Base-by-base conservation (phyloP, 2,888 invertebrate genomes). In the Tipula lateralis region DNA sequence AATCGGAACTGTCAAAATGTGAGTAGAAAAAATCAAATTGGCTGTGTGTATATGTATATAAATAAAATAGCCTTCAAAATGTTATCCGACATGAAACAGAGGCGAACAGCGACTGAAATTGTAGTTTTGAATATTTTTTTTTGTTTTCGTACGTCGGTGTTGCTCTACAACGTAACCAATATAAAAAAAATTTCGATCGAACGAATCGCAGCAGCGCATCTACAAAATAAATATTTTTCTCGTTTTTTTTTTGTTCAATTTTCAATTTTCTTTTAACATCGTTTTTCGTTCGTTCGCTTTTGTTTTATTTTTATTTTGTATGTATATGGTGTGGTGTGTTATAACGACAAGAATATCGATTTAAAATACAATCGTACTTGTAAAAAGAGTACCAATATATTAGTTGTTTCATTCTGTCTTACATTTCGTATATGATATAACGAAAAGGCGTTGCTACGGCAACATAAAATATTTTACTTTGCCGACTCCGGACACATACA, bases 21-120 rank as follows among this genome's bases (percentile, higher is more conserved):
- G 66, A 24, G 66, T 24, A 66, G 24, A 66, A 66, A 66, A 66
- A 66, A 7, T 66, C 24, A 66, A 66, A 66, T 24, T 66, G 19
- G 44, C 16, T 44, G 66, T 39, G 16, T 16, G 16, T 16, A 24
- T 66, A 9, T 66, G 66, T 24, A 7, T 9, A 24, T 66, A 44
- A 16, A 44, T 44, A 66, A 66, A 66, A 66, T 9, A 66, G 66
- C 66, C 66, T 66, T 66, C 66, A 66, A 66, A 66, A 66, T 66
- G 66, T 82, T 82, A 82, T 82, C 82, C 82, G 82, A 82, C 82
- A 82, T 82, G 82, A 82, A 82, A 82, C 82, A 82, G 82, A 82
- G 82, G 82, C 82, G 82, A 82, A 82, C 82, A 82, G 82, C 82
- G 82, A 82, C 82, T 82, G 16, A 82, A 82, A 30, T 82, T 82